phyloP scores from a whole-genome alignment of 2,797 vertebrate genomes.

The Eulemur coronatus region DNA sequence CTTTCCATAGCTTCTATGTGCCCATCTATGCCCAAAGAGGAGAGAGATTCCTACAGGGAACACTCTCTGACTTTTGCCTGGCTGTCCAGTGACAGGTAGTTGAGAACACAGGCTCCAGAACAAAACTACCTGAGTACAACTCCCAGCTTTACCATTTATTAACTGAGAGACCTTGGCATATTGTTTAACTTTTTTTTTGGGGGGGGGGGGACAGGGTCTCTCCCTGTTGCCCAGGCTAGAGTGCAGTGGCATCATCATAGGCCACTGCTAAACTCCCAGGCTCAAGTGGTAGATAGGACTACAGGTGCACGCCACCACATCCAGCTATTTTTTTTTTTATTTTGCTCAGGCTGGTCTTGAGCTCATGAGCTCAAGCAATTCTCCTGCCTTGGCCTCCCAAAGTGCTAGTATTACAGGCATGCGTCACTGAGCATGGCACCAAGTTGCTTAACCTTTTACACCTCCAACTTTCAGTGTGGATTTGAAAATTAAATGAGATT shows the following conservation, averaged over 20 bases:
- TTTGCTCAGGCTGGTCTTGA: too few species aligned
- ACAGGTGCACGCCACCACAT: too few species aligned
- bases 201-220: neutral
- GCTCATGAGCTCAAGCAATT: too few species aligned
- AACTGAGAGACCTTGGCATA: neutral
- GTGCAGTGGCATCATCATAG: too few species aligned
- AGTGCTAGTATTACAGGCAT: neutral
- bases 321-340: too few species aligned
- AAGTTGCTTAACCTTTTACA: neutral
- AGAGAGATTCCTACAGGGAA: neutral
- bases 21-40: neutral
- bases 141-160: neutral
- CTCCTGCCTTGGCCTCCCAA: neutral
- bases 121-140: constrained; percentile 41
- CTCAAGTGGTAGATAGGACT: too few species aligned
- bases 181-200: neutral
- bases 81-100: neutral
- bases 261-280: too few species aligned
- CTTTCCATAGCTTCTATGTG: neutral
- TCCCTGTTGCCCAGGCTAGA: too few species aligned
- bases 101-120: neutral
- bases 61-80: neutral
- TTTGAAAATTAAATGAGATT: constrained; percentile 29
- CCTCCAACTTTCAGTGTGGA: neutral
- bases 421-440: neutral